Evolutionary conservation across 2,888 invertebrate species (phyloP).

Genomic region (Ellobium chinense): DNA sequence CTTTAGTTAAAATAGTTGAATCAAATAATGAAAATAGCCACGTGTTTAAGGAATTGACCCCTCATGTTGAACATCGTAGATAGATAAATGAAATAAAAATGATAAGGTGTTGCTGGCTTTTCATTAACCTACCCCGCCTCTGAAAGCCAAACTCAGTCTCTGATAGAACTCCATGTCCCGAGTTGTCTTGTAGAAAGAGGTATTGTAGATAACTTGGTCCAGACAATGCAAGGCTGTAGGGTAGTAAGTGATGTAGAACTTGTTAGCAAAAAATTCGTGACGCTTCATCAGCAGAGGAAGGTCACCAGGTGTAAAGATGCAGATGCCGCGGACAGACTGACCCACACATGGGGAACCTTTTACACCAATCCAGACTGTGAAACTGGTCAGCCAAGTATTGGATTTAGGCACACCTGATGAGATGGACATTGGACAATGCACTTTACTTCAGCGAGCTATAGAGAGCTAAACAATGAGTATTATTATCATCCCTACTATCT

Average conservation of each 20-base stretch:
- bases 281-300: constrained; percentile 31
- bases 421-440: too few species aligned
- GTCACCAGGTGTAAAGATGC: constrained; percentile 40
- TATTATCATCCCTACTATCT: too few species aligned
- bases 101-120: too few species aligned
- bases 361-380: constrained; percentile 26
- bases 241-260: constrained; percentile 36
- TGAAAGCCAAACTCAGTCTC: background rate
- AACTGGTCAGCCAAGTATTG: constrained; percentile 13
- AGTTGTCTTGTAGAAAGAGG: background rate
- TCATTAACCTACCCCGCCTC: too few species aligned
- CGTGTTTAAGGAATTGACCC: too few species aligned
- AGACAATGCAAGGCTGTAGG: constrained; percentile 46
- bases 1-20: too few species aligned
- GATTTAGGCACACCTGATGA: constrained; percentile 24
- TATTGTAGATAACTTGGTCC: constrained; percentile 36
- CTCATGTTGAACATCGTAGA: too few species aligned
- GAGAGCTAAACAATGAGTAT: too few species aligned
- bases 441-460: too few species aligned
- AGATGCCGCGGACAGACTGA: constrained; percentile 28
- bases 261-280: constrained; percentile 44
- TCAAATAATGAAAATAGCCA: too few species aligned
- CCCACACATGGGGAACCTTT: background rate
- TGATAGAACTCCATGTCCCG: constrained; percentile 8
- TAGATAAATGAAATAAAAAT: too few species aligned